Conservation (phyloP, 1,140 invertebrate genomes). For the Leptopilina clavipes region DNA sequence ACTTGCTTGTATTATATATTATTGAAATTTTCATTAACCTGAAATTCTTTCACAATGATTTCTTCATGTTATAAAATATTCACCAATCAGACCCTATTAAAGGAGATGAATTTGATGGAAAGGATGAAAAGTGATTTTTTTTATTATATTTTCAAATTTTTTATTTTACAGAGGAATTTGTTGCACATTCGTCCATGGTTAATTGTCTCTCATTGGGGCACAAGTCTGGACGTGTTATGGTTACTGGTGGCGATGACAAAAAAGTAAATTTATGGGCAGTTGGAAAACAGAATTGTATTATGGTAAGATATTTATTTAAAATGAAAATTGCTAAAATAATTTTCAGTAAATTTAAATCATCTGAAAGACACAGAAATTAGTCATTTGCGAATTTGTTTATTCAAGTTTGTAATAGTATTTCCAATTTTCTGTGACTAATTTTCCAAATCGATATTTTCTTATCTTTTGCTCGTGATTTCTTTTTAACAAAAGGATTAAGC, state of each 20-base stretch:
- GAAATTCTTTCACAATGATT: slow-evolving; percentile 24
- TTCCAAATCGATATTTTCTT: background rate
- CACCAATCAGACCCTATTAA: background rate
- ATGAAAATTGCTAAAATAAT: background rate
- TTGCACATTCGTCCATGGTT: slow-evolving; percentile 90
- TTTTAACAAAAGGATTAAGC: slow-evolving; percentile 7
- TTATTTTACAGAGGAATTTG: slow-evolving; percentile 87
- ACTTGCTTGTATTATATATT: background rate
- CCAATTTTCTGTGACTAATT: background rate
- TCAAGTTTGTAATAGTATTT: too few relatives aligned
- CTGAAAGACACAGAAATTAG: too few relatives aligned
- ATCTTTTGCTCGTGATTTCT: slow-evolving; percentile 2
- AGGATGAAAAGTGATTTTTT: slow-evolving; percentile 9
- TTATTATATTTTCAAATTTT: slow-evolving; percentile 52
- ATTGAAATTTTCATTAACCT: slow-evolving; percentile 18
- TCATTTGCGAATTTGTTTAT: too few relatives aligned
- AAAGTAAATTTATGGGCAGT: slow-evolving; percentile 99
- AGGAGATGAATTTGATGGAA: background rate
- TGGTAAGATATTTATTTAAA: slow-evolving; percentile 81
- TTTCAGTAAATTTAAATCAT: background rate
- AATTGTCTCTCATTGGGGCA: slow-evolving; percentile 93
- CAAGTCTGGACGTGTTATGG: slow-evolving; percentile 93
- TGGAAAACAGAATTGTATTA: slow-evolving; percentile 95
- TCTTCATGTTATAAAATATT: background rate
- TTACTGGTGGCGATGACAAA: slow-evolving; percentile 97